Evolutionary conservation across 1,140 invertebrate species (phyloP).

Genomic region (Stegodyphus dumicola): DNA sequence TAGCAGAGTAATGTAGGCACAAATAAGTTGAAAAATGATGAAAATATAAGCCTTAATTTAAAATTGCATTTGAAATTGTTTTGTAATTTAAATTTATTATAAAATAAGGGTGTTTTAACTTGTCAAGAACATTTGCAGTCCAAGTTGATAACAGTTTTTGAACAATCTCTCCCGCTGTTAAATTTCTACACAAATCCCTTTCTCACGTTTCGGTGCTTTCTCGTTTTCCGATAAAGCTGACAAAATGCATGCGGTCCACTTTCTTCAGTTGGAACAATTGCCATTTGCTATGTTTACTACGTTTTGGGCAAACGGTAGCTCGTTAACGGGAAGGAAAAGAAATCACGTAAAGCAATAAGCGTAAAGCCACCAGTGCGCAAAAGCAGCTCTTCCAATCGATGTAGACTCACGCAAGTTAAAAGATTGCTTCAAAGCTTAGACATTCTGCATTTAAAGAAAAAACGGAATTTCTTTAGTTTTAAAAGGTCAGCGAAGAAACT

Average conservation of each 20-base stretch:
- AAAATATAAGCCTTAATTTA: too few species aligned
- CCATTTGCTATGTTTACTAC: conserved; percentile 48
- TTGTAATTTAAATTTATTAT: too few species aligned
- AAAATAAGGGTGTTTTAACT: too few species aligned
- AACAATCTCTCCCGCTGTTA: background rate
- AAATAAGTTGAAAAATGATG: too few species aligned
- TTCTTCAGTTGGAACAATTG: conserved; percentile 52
- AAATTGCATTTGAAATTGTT: too few species aligned
- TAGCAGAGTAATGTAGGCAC: too few species aligned
- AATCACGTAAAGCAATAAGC: conserved; percentile 51
- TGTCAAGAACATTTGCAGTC: too few species aligned
- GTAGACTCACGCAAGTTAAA: background rate
- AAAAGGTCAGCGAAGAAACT: too few species aligned
- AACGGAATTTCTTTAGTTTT: too few species aligned
- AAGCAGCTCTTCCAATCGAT: conserved; percentile 28
- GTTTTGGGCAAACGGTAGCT: conserved; percentile 44
- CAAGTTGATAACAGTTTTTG: background rate
- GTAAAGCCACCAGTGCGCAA: conserved; percentile 30
- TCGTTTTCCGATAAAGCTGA: conserved; percentile 39
- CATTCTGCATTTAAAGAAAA: too few species aligned
- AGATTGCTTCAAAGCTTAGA: too few species aligned
- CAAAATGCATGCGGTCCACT: conserved; percentile 23
- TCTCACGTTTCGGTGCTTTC: conserved; percentile 30
- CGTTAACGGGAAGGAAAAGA: conserved; percentile 43
- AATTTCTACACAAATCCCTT: background rate